Evolutionary conservation across 64 coral and sea anemone genomes (phyloP), one percentile per base, ranked within the genome.

Genomic region (Montipora foliosa): DNA sequence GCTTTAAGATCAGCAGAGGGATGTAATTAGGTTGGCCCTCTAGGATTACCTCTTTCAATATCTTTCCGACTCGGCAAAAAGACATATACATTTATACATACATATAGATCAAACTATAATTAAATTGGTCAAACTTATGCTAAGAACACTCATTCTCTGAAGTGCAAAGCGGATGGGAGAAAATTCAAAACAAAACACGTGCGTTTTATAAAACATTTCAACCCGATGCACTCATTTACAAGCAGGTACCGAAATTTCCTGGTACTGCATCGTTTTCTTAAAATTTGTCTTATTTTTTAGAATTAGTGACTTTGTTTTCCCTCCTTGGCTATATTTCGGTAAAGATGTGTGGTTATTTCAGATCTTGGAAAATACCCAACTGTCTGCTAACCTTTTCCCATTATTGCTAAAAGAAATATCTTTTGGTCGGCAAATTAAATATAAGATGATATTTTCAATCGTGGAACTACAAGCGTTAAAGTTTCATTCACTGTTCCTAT

Each of bases 401-500:
- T 37, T 2, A 37, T 37, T 37, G 37, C 37, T 37, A 37, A 37
- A 15, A 67, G 58, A 3, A 67, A 67, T 45, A 76, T 76, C 13
- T 19, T 64, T 24, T 6, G 15, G 59, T 67, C 29, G 59, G 60
- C 16, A 44, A 60, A 83, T 37, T 57, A 57, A 57, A 57, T 57
- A 57, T 57, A 8, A 11, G 53, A 4, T 57, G 11, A 57, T 57
- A 57, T 37, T 37, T 37, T 37, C 37, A 37, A 37, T 37, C 37
- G 44, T 8, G n/a, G 49, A 71, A 64, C 5, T 44, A 11, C 16
- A 86, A 71, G 66, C 62, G 47, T 69, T 44, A 71, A 86, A 71
- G n/a, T 49, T 4, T 86, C 8, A 72, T 86, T 86, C 49, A 86
- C 62, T 86, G 62, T 45, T 59, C 66, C 64, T 86, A 71, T 71